A percentile compares a stretch with the other conserved stretches of the same genome.
Evolutionary conservation across 2,797 vertebrate genomes (phyloP).

Genomic region (Argya squamiceps): DNA sequence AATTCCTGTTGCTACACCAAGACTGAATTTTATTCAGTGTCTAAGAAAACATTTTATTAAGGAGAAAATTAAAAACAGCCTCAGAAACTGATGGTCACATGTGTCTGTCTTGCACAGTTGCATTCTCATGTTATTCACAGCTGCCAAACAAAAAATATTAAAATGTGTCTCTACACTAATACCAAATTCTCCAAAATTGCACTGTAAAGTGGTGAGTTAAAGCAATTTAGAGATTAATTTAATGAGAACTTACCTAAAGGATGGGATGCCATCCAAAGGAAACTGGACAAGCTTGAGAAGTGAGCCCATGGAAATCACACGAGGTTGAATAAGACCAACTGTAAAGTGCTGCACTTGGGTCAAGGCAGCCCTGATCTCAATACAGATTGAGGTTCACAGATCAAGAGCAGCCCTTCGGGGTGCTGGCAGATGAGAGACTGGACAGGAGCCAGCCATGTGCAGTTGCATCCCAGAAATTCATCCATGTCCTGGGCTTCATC

Average conservation of each 20-base stretch:
- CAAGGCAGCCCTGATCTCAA: not conserved
- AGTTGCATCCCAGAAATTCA: not conserved
- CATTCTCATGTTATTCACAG: not conserved
- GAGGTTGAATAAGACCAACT: not conserved
- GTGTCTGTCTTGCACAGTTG: not conserved
- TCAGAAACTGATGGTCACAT: not conserved
- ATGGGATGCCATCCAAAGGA: not conserved
- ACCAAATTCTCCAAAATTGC: not conserved
- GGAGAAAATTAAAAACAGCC: not conserved
- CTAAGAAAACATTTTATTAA: not conserved
- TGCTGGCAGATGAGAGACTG: not conserved
- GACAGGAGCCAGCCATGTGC: not conserved
- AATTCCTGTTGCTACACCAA: not conserved
- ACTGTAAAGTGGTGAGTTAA: not conserved
- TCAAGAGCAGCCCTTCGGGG: not conserved
- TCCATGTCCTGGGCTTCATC: fast-evolving
- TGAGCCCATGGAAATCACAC: not conserved
- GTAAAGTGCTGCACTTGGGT: not conserved
- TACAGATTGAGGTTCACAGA: not conserved
- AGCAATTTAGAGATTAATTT: not conserved
- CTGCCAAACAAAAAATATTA: not conserved
- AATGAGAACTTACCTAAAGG: not conserved
- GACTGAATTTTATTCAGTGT: not conserved
- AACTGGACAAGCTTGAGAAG: not conserved
- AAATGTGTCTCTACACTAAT: not conserved